Evolutionary conservation across 2,113 vertebrate species (phyloP), one percentile per base, ranked within the genome.

Genomic region (Herpailurus yagouaroundi): DNA sequence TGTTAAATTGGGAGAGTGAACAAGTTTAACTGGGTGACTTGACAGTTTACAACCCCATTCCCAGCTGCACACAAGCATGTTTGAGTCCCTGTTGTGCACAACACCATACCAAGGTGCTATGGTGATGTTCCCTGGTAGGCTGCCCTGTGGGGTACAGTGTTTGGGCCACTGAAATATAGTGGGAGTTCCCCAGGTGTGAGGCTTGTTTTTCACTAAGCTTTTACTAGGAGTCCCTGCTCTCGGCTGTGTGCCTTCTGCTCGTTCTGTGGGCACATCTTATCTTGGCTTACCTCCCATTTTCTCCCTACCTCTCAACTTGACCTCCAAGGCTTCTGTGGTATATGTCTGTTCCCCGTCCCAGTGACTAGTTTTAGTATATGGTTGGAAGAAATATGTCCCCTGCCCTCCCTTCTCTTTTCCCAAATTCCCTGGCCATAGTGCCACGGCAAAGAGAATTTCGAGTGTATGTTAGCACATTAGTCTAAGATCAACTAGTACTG

Each of bases 21-120:
- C 23, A 77, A 12, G 21, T 76, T 36, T 77, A 94, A 33, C 66
- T 74, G 63, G 41, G 38, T 60, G 91, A 41, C 55, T 21, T 80
- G 29, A n/a, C n/a, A 38, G 7, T 79, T 8, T 57, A 77, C 60
- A 83, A 55, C 33, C 85, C 2, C 11, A 23, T 45, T 82, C 64
- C 21, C 21, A 64, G 50, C 48, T 77, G 18, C 33, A 4, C 5
- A 14, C 16, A 69, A 25, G 57, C 81, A 3, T 5, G 38, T 19
- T 10, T 55, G 57, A 15, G 45, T 29, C 52, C 23, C 25, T 69
- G 21, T 84, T 31, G 36, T 45, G 50, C 11, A 8, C 5, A 31
- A 0, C 31, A 50, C n/a, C 23, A 0, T 25, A 4, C 15, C 3
- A 3, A 11, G 1, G 2, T 68, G 45, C 73, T 27, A 0, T 19